A percentile compares a stretch with the other conserved stretches of the same genome.
phyloP scores from a whole-genome alignment of 2,797 vertebrate genomes.

The Enteromius anoplus region DNA sequence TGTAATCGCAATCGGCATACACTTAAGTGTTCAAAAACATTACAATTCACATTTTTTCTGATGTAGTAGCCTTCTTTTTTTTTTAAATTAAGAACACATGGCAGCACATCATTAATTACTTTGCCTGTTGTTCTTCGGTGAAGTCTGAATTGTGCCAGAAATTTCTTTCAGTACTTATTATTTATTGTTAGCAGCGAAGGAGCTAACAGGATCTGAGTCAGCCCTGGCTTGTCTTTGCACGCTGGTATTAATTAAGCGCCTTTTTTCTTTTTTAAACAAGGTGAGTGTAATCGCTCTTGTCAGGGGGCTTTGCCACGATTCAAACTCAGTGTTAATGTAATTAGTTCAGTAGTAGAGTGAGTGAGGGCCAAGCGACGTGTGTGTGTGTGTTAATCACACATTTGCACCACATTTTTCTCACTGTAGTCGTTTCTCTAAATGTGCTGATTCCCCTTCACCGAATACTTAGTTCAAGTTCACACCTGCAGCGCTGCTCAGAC shows the following conservation, averaged over 20 bases:
- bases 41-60: not conserved
- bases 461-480: conserved; percentile 18
- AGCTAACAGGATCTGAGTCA: not conserved
- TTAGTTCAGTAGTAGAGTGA: conserved; percentile 22
- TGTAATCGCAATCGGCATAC: not conserved
- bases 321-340: conserved; percentile 43
- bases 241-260: conserved; percentile 38
- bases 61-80: not conserved
- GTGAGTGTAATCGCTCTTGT: conserved; percentile 46
- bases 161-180: not conserved
- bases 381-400: conserved; percentile 21
- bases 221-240: not conserved
- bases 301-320: conserved; percentile 15
- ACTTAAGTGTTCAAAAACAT: not conserved
- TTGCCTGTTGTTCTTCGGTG: not conserved
- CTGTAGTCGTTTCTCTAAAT: conserved; percentile 14
- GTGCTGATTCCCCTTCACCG: not conserved
- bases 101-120: not conserved
- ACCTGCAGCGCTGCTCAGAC: conserved; percentile 1
- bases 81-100: not conserved
- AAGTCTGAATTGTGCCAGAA: not conserved
- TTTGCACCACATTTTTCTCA: conserved; percentile 28
- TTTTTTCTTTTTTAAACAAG: conserved; percentile 18
- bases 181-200: not conserved
- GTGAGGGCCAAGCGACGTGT: not conserved